Evolutionary conservation across 1,140 invertebrate species (phyloP).

Genomic region (Lethocerus indicus): DNA sequence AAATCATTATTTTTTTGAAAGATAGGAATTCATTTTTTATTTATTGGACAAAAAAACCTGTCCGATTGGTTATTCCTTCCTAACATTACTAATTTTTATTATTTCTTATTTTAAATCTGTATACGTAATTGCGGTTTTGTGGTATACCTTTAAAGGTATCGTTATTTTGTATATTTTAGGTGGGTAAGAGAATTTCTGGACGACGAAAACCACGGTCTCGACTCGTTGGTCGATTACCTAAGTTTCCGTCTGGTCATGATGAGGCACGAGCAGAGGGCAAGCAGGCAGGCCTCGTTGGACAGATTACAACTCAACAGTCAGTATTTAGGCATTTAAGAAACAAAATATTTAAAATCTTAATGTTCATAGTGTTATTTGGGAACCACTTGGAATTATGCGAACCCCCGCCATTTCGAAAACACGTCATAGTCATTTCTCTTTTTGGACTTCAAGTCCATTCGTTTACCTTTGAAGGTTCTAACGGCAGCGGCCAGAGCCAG

Average conservation of each 20-base stretch:
- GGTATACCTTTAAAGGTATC: slow-evolving; percentile 1
- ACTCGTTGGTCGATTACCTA: slow-evolving; percentile 93
- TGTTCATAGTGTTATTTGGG: background rate
- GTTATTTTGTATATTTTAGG: slow-evolving; percentile 29
- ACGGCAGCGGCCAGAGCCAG: too few species aligned
- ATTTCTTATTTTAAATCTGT: slow-evolving; percentile 2
- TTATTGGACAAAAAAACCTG: too few species aligned
- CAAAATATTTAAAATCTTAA: background rate
- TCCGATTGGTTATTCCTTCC: too few species aligned
- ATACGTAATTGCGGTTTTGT: too few species aligned
- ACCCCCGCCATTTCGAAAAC: too few species aligned
- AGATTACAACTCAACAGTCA: slow-evolving; percentile 19
- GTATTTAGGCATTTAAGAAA: background rate
- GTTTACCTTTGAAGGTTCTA: too few species aligned
- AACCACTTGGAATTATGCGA: too few species aligned
- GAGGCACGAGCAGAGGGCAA: slow-evolving; percentile 43
- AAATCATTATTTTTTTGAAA: too few species aligned
- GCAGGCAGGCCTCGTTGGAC: slow-evolving; percentile 34
- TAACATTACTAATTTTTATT: background rate
- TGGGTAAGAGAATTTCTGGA: slow-evolving; percentile 98
- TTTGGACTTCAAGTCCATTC: too few species aligned
- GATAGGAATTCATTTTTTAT: too few species aligned
- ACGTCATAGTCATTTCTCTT: too few species aligned
- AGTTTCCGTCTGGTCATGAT: slow-evolving; percentile 86
- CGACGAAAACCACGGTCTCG: slow-evolving; percentile 87